Evolutionary conservation across 2,888 invertebrate species (phyloP), one percentile per base, ranked within the genome.

Genomic region (Phlogophora meticulosa): DNA sequence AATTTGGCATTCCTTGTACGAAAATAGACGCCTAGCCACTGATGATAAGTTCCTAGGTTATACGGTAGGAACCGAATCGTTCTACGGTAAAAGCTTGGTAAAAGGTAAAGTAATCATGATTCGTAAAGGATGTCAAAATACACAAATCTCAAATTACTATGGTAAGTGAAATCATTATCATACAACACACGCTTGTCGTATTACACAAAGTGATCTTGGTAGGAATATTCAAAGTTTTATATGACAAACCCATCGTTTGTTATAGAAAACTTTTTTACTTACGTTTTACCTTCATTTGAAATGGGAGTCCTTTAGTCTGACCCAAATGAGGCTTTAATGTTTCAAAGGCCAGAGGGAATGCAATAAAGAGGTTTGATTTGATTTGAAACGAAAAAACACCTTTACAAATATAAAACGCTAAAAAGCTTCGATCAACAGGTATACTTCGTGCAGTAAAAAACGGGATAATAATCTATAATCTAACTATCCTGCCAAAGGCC

Each of bases 201-300:
- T 71, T 56, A 69, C 66, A 46, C 36, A 61, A 62, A 80, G 61
- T 59, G 46, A 59, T 61, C 28, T 17, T 40, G 32, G 36, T 13
- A 49, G 34, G 28, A 48, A 57, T 55, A 63, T 22, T 42, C 36
- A 42, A 66, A 65, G 67, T 52, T 70, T 78, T 59, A 52, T 69
- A 42, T 75, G 24, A 63, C 68, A 48, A 58, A 61, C 45, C 64
- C 65, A 55, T 32, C 57, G 32, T 28, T 28, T 28, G 2, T 28
- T 5, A 28, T 28, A 28, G 2, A 28, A 2, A 28, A 28, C 28
- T 28, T 4, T 28, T n/a, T n/a, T n/a, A n/a, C n/a, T n/a, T n/a
- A n/a, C n/a, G n/a, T n/a, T n/a, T n/a, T 55, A 52, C 57, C 65
- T 52, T 57, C 46, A 71, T 71, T 75, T 68, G 67, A 51, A 64